Evolutionary conservation across 64 coral and sea anemone genomes (phyloP), one percentile per base, ranked within the genome.

Genomic region (Anthopleura sola): DNA sequence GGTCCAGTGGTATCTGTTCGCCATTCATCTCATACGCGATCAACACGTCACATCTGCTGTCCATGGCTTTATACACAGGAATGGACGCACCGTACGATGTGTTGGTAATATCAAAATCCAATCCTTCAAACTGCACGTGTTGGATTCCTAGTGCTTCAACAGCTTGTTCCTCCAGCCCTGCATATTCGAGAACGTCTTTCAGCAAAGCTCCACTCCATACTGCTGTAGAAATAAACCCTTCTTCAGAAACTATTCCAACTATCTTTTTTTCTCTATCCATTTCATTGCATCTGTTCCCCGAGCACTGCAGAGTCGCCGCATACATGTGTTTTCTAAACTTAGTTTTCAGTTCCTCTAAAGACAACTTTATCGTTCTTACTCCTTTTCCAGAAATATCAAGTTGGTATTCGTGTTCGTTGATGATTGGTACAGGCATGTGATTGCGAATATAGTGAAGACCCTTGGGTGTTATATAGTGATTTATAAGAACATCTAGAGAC

Each of bases 1-100:
- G 87, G 57, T 93, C 91, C 3, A 78, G 82, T n/a, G 91, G 91
- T 12, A 93, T 37, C 38, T 84, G 78, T 5, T 89, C 49, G 9
- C 91, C 91, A 50, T 93, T 93, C 91, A 93, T 93, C 12, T 75
- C 91, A 38, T 85, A 89, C 14, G 91, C 91, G 6, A 93, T 17
- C 18, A 93, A 34, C 24, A 83, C 81, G 51, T 93, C 91, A 10
- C 87, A 75, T 37, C 32, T 28, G 8, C 20, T 13, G 23, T 75
- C 78, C 44, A 88, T 81, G 11, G 79, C 87, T 49, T 82, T 88
- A 31, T 83, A 19, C n/a, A 88, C 38, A 16, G 87, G 78, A 39
- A 88, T 82, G 19, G 87, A 88, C 54, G 80, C 75, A 20, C 58
- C 78, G 62, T 88, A 88, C 0, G 40, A 62, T 47, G 78, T 80